These are phyloP conservation scores for Galemys pyrenaicus DNA, from an alignment of 2,113 vertebrate species.

Conservation along the genomic window DNA sequence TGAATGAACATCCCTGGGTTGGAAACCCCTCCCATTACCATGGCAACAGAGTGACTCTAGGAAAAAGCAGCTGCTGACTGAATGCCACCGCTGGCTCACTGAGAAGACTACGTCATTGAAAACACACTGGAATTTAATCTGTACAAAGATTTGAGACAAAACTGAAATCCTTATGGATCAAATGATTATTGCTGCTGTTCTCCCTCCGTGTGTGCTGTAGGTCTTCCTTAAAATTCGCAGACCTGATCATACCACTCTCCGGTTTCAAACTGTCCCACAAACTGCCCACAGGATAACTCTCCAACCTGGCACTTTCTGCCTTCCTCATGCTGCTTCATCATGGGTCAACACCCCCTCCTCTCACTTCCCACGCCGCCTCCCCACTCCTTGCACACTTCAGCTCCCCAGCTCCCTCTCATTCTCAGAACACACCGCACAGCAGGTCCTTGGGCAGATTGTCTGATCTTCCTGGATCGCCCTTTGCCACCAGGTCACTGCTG, in stretches of 20 bases:
- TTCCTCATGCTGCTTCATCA: not conserved
- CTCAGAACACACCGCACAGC: not conserved
- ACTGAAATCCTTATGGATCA: not conserved
- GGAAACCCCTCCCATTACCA: not conserved
- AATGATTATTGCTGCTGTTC: not conserved
- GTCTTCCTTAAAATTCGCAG: not conserved
- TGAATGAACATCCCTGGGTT: not conserved
- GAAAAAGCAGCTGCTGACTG: not conserved
- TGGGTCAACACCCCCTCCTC: no score
- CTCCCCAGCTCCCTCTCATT: not conserved
- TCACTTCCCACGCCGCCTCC: not conserved
- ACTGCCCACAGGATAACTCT: not conserved
- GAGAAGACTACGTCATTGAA: not conserved
- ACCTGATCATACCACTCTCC: not conserved
- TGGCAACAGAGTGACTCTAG: constrained; percentile 5
- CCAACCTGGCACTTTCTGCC: not conserved
- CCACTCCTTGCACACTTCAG: no score
- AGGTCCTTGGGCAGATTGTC: not conserved
- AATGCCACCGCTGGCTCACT: not conserved
- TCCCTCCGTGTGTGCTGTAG: not conserved
- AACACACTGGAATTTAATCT: not conserved
- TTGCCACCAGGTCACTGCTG: not conserved
- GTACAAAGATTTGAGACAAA: not conserved
- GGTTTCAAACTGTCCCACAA: not conserved
- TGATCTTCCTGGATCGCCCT: not conserved